phyloP scores from a whole-genome alignment of 2,113 vertebrate species.

The Ahaetulla prasina region DNA sequence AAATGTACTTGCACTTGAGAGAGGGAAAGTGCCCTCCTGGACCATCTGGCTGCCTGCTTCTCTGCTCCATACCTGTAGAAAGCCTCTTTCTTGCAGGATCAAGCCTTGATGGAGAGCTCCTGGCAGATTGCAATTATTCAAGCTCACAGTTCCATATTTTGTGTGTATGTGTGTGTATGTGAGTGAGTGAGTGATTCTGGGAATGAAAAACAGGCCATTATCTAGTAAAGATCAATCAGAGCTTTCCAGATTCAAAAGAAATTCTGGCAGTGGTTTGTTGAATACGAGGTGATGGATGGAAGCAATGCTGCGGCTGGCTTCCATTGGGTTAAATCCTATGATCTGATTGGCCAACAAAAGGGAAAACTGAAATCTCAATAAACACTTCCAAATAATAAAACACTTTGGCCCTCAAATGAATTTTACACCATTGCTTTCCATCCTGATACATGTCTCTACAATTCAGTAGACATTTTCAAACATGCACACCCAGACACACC shows the following conservation, averaged over 20 bases:
- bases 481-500: no score
- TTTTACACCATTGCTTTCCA: not conserved
- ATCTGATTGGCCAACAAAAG: not conserved
- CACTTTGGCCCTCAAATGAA: not conserved
- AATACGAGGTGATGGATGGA: not conserved
- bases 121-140: not conserved
- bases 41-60: not conserved
- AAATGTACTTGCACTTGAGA: slow-evolving; percentile 71
- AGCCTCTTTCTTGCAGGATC: not conserved
- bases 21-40: not conserved
- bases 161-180: no score
- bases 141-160: not conserved
- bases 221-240: not conserved
- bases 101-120: not conserved
- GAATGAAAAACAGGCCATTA: not conserved
- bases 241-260: not conserved
- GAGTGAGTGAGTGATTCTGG: not conserved
- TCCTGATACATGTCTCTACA: not conserved
- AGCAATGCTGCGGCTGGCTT: not conserved
- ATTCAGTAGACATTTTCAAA: not conserved
- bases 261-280: not conserved
- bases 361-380: not conserved
- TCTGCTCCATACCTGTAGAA: not conserved
- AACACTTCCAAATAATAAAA: not conserved
- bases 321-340: not conserved